phyloP scores from a whole-genome alignment of 92 coral and sea anemone genomes.

The Muricea muricata region DNA sequence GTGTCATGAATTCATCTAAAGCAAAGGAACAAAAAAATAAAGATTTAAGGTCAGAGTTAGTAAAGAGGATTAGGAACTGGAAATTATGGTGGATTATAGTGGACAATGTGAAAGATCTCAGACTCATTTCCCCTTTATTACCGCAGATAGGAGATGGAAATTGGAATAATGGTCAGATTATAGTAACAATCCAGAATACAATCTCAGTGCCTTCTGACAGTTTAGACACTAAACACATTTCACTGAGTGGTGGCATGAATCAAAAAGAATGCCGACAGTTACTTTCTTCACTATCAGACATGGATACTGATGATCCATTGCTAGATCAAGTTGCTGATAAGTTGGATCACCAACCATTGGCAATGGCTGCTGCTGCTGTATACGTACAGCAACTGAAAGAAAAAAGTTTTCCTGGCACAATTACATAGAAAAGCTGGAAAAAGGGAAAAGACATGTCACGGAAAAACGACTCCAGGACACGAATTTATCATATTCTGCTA shows the following conservation, averaged over 20 bases:
- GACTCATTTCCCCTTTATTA: not conserved
- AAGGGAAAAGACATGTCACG: constrained; percentile 30
- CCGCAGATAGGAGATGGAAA: constrained; percentile 33
- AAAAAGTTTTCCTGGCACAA: not conserved
- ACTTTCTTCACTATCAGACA: constrained; percentile 41
- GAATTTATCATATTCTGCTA: constrained; percentile 31
- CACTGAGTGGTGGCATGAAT: constrained; percentile 57
- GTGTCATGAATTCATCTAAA: constrained; percentile 39
- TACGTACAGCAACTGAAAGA: constrained; percentile 5
- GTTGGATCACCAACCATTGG: constrained; percentile 69
- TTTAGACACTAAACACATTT: constrained; percentile 9
- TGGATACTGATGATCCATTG: constrained; percentile 17
- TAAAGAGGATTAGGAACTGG: constrained; percentile 28
- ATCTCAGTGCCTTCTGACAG: constrained; percentile 35
- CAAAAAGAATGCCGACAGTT: constrained; percentile 45
- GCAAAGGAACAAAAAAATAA: constrained; percentile 36
- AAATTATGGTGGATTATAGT: constrained; percentile 56
- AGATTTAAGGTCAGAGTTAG: constrained; percentile 24
- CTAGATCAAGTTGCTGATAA: constrained; percentile 44
- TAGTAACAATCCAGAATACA: constrained; percentile 46
- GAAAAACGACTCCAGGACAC: constrained; percentile 19
- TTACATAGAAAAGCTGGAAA: not conserved
- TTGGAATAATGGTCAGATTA: constrained; percentile 35
- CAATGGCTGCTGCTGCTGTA: constrained; percentile 65
- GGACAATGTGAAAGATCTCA: constrained; percentile 57